Evolutionary conservation across 2,797 vertebrate genomes (phyloP), one percentile per base, ranked within the genome.

Genomic region (Lophius americanus): DNA sequence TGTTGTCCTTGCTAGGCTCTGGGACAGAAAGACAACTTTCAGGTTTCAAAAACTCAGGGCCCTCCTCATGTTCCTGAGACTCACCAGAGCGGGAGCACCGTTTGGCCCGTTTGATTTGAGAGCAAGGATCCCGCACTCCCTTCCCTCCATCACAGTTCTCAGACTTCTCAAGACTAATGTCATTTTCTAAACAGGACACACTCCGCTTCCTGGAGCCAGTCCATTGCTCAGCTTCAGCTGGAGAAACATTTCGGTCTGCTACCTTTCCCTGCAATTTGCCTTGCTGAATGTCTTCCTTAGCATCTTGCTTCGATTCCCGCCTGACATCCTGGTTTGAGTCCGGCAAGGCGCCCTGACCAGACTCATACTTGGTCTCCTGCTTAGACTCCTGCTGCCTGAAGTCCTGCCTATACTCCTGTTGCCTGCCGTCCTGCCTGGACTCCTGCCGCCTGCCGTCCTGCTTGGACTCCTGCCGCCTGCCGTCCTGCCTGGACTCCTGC

Each of bases 61-160:
- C 95, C 70, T 97, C 96, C 60, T 96, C 95, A 2, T 94, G 94
- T 89, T 92, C 96, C 83, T 93, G 95, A 70, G 93, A 86, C 70
- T 95, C 95, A 88, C 95, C 96, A 35, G 96, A 95, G 73, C 94
- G 95, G 36, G 96, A 91, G 77, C 95, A 96, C 55, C 96, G 94
- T 70, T 96, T 99, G 87, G 96, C 92, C 89, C 94, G 95, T 91
- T 97, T 99, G 78, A 96, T 89, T 85, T 95, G 92, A 38, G 96
- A 95, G 33, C 94, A 95, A 55, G 93, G 86, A 61, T 95, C 90
- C 69, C 87, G 93, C 42, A 42, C 64, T 66, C 61, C 85, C 38
- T 90, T 89, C 46, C 75, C 88, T 78, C 92, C 92, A 55, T 97
- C 96, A 76, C 93, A 95, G 84, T 93, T 94, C 83, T 98, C 96